These are phyloP conservation scores for Agrotis clavis DNA, from an alignment of 2,888 invertebrate species.

Conservation along the genomic window DNA sequence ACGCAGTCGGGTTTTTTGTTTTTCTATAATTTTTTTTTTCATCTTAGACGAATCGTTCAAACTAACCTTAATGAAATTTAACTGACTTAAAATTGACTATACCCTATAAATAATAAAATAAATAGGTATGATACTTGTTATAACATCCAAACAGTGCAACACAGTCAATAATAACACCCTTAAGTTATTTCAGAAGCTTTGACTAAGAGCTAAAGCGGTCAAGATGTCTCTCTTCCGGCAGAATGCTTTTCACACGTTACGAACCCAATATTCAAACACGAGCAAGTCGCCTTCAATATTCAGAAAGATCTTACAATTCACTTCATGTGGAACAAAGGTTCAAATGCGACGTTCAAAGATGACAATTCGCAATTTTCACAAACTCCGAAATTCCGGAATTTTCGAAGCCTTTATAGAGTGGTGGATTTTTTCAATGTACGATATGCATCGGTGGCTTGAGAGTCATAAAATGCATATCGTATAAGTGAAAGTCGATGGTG, in stretches of 20 bases:
- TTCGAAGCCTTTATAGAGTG: slow-evolving; percentile 22
- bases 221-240: slow-evolving; percentile 41
- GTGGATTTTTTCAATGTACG: slow-evolving; percentile 46
- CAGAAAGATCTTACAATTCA: slow-evolving; percentile 54
- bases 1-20: too few species aligned
- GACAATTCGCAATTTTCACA: slow-evolving; percentile 39
- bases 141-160: too few species aligned
- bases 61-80: too few species aligned
- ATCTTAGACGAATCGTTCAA: too few species aligned
- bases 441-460: slow-evolving; percentile 41
- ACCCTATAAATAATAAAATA: too few species aligned
- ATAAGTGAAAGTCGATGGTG: slow-evolving; percentile 78
- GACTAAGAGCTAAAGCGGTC: slow-evolving; percentile 37
- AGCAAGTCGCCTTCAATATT: slow-evolving; percentile 50
- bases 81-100: too few species aligned
- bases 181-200: slow-evolving; percentile 22
- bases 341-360: slow-evolving; percentile 36
- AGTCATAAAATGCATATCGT: slow-evolving; percentile 76
- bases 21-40: too few species aligned
- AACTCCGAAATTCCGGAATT: slow-evolving; percentile 2
- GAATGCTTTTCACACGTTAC: slow-evolving; percentile 53
- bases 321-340: slow-evolving; percentile 53
- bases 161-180: too few species aligned
- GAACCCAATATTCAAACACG: slow-evolving; percentile 51
- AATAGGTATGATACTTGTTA: too few species aligned